phyloP scores from a whole-genome alignment of 2,888 invertebrate genomes.

The Tipula confusa region DNA sequence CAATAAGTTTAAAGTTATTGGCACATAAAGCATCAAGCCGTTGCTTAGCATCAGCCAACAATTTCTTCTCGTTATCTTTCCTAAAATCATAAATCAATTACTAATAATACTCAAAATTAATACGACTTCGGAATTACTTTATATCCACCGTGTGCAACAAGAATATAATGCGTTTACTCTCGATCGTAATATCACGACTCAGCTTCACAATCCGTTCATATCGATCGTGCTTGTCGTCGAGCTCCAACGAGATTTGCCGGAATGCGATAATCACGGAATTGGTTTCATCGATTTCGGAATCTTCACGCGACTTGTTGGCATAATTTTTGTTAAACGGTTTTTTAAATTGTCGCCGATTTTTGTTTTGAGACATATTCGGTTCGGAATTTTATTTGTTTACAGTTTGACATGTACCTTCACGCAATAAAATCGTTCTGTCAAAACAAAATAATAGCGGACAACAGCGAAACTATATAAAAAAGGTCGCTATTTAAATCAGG shows the following conservation, averaged over 20 bases:
- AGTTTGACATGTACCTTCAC: no score
- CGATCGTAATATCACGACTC: slow-evolving; percentile 79
- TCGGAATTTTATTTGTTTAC: no score
- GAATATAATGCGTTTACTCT: slow-evolving; percentile 86
- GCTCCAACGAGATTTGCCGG: slow-evolving; percentile 57
- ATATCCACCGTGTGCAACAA: slow-evolving; percentile 67
- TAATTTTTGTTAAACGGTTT: slow-evolving; percentile 32
- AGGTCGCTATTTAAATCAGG: background rate
- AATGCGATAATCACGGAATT: slow-evolving; percentile 51
- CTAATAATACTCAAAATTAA: background rate
- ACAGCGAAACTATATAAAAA: background rate
- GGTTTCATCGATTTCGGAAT: slow-evolving; percentile 39
- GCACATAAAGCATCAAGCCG: slow-evolving; percentile 59
- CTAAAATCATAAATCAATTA: slow-evolving; percentile 41
- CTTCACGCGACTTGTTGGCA: slow-evolving; percentile 32
- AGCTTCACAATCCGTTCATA: slow-evolving; percentile 78
- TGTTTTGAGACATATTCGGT: slow-evolving; percentile 3
- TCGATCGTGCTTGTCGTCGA: slow-evolving; percentile 77
- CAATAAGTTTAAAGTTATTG: slow-evolving; percentile 60
- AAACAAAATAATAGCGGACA: background rate
- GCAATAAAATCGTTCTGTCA: background rate
- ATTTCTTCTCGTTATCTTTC: slow-evolving; percentile 54
- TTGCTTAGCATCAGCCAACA: slow-evolving; percentile 61
- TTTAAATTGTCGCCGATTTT: slow-evolving; percentile 3
- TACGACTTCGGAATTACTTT: slow-evolving; percentile 35